A percentile compares a stretch with the other conserved stretches of the same genome.
Conservation (phyloP, 2,888 invertebrate genomes). For the Lordiphosa fenestrarum region DNA sequence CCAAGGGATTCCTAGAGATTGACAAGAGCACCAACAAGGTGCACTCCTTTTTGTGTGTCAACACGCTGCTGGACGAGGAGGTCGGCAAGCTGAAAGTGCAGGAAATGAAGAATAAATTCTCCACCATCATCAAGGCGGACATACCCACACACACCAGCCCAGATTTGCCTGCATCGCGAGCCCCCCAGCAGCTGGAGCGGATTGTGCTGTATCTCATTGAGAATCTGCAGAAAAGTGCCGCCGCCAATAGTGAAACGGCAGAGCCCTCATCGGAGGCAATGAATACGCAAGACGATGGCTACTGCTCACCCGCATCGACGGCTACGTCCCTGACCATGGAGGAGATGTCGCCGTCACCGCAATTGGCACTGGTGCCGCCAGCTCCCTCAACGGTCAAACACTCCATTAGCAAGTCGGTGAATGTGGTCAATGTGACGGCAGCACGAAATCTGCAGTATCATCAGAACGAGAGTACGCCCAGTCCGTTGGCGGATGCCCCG, state of each 20-base stretch:
- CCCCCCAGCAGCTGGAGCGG: slow-evolving; percentile 86
- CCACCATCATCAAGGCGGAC: slow-evolving; percentile 84
- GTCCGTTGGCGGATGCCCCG: slow-evolving; percentile 2
- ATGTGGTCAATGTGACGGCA: slow-evolving; percentile 77
- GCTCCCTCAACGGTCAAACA: slow-evolving; percentile 78
- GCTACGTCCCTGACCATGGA: slow-evolving; percentile 35
- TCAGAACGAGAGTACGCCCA: slow-evolving; percentile 35
- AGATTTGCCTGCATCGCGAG: slow-evolving; percentile 83
- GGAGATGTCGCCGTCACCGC: slow-evolving; percentile 55
- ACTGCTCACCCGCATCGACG: slow-evolving; percentile 37
- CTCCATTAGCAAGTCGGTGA: slow-evolving; percentile 80
- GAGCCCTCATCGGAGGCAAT: slow-evolving; percentile 21
- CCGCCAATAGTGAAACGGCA: slow-evolving; percentile 13
- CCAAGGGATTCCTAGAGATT: slow-evolving; percentile 91
- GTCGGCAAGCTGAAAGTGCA: slow-evolving; percentile 87
- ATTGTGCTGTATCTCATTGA: slow-evolving; percentile 87
- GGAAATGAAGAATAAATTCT: slow-evolving; percentile 90
- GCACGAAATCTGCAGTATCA: slow-evolving; percentile 73
- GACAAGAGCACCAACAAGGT: slow-evolving; percentile 88
- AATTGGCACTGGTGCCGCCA: slow-evolving; percentile 79
- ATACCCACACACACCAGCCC: slow-evolving; percentile 78
- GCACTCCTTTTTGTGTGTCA: slow-evolving; percentile 92
- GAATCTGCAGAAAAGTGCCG: slow-evolving; percentile 78
- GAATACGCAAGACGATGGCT: slow-evolving; percentile 37
- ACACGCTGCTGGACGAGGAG: slow-evolving; percentile 87